Conservation (phyloP, 2,797 vertebrate genomes). For the Gobio occitaniae region DNA sequence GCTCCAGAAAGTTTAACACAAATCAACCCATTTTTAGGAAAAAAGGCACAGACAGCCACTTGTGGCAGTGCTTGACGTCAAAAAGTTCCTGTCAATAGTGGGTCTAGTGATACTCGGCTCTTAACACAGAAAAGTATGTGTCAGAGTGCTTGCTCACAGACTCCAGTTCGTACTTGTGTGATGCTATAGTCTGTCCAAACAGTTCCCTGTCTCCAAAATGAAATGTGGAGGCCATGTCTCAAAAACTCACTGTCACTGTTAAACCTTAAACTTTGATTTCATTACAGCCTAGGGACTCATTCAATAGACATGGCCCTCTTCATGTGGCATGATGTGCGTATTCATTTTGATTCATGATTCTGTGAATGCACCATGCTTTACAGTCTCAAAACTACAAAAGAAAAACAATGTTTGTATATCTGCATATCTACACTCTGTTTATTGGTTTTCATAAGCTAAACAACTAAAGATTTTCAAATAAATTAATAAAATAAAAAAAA, state of each 20-base stretch:
- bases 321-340: neutral
- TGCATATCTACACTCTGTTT: neutral
- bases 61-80: neutral
- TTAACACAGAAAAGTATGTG: neutral
- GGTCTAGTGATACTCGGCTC: neutral
- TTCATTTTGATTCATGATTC: constrained; percentile 15
- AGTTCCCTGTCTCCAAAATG: constrained; percentile 11
- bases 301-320: neutral
- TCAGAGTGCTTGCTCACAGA: constrained; percentile 14
- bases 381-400: neutral
- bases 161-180: neutral
- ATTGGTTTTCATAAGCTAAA: constrained; percentile 3
- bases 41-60: constrained; percentile 8
- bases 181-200: neutral
- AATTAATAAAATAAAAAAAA: too few relatives aligned
- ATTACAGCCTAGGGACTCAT: neutral
- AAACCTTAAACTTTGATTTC: constrained; percentile 32
- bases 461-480: neutral
- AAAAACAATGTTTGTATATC: neutral
- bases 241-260: constrained; percentile 24
- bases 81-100: constrained; percentile 14
- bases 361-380: constrained; percentile 1
- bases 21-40: neutral
- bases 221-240: neutral
- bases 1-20: constrained; percentile 18